Evolutionary conservation across 2,797 vertebrate species (phyloP), one percentile per base, ranked within the genome.

Genomic region (Sebastes baramenuke): DNA sequence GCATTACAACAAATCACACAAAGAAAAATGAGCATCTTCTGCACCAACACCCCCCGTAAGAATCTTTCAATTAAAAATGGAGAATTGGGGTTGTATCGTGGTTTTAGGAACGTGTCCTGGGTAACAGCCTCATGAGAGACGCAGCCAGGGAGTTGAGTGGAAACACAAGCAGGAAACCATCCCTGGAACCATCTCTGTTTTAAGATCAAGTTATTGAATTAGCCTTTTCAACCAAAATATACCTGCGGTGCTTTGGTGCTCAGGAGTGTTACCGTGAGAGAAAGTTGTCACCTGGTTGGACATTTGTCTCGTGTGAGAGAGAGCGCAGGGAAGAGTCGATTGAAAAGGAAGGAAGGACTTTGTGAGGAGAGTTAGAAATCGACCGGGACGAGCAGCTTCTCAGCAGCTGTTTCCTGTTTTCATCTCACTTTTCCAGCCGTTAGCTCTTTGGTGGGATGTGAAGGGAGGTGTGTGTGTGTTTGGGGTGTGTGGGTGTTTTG

Each of bases 361-460:
- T 32, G 69, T 18, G 83, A 62, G 67, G 54, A 69, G 85, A 60
- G 82, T 72, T 61, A 32, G 83, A 77, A 79, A 80, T 76, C n/a
- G 25, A 82, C 56, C 3, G 64, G 84, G 80, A 90, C 36, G 58
- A 84, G 75, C 46, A 1, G 72, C 84, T 84, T 70, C 60, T 70
- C 67, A 22, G 66, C 94, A 94, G 91, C 94, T 94, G 94, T 71
- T 94, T 94, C 94, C 94, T 94, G 94, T 94, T 94, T 94, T 93
- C 88, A 58, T 80, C 86, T 72, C 77, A 80, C 89, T 87, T 91
- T 93, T 89, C 84, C 83, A 91, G 75, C 71, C 68, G 58, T 86
- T 85, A 54, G 89, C 34, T 12, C 76, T 90, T 82, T 82, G 79
- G 14, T 81, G 79, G 83, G 79, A 73, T 68, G 55, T 64, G 38